These are phyloP conservation scores for Macropis europaea DNA, from an alignment of 2,888 invertebrate genomes.

Conservation along the genomic window DNA sequence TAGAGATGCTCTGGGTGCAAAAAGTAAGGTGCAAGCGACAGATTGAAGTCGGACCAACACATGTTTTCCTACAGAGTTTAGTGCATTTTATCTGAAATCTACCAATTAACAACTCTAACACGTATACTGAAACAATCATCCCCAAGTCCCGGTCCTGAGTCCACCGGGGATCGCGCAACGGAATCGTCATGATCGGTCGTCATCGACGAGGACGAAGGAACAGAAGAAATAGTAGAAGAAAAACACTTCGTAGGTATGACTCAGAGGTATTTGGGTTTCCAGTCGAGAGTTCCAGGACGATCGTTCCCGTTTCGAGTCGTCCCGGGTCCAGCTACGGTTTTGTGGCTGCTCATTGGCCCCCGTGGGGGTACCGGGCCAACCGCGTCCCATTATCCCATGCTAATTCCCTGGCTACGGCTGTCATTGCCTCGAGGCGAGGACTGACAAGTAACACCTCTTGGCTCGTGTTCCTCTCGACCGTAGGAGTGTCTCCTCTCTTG, in stretches of 20 bases:
- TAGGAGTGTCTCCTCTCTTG: conserved; percentile 68
- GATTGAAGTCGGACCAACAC: too few relatives aligned
- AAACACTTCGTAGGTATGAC: conserved; percentile 60
- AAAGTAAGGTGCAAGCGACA: too few relatives aligned
- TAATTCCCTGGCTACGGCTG: conserved; percentile 78
- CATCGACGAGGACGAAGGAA: not conserved
- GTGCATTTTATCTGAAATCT: too few relatives aligned
- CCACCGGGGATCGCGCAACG: too few relatives aligned
- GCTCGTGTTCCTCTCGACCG: conserved; percentile 70
- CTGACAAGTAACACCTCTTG: conserved; percentile 79
- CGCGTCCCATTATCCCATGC: conserved; percentile 80
- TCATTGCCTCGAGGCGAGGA: conserved; percentile 78
- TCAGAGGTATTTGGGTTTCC: conserved; percentile 69
- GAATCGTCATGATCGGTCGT: too few relatives aligned
- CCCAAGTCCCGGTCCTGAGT: too few relatives aligned
- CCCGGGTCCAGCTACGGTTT: conserved; percentile 47
- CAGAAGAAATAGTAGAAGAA: conserved; percentile 29
- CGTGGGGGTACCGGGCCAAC: conserved; percentile 73
- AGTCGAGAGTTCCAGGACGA: conserved; percentile 43
- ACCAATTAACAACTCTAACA: too few relatives aligned
- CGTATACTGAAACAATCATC: too few relatives aligned
- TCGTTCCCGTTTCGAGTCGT: conserved; percentile 63
- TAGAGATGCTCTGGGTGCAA: too few relatives aligned
- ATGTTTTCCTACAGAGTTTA: too few relatives aligned
- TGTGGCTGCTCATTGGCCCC: conserved; percentile 71